These are phyloP conservation scores for Macrosteles quadrilineatus DNA, from an alignment of 1,140 invertebrate species.

Conservation along the genomic window DNA sequence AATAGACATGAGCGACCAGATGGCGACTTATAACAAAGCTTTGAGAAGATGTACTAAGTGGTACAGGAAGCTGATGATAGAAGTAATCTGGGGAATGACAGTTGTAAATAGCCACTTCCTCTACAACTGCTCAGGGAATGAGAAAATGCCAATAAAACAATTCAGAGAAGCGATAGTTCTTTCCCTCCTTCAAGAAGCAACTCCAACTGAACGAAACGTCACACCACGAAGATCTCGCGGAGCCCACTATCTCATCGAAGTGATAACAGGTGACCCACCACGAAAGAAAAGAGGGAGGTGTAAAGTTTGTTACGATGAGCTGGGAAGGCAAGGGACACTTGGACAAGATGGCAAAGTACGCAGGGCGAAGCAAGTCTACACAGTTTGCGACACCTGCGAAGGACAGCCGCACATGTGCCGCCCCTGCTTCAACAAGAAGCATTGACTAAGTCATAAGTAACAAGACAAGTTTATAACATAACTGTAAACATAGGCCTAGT, in stretches of 20 bases:
- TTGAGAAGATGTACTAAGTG: conserved; percentile 5
- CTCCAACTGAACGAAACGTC: background rate
- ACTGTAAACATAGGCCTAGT: background rate
- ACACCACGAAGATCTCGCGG: background rate
- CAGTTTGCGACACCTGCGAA: background rate
- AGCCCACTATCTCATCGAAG: background rate
- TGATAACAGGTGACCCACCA: conserved; percentile 1
- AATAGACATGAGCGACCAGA: conserved; percentile 3
- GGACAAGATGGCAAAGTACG: background rate
- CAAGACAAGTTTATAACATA: background rate
- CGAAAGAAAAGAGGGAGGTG: background rate
- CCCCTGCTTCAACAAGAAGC: background rate
- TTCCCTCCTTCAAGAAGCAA: background rate
- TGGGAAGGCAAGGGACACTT: background rate
- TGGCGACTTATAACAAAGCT: conserved; percentile 4
- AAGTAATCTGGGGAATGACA: conserved; percentile 2
- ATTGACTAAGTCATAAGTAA: background rate
- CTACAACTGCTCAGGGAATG: background rate
- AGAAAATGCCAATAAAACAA: conserved; percentile 3
- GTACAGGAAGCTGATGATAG: background rate
- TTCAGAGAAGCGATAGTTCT: conserved; percentile 4
- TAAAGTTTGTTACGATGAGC: background rate
- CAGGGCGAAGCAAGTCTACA: conserved; percentile 1
- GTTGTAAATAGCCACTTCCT: conserved; percentile 7
- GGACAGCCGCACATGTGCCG: background rate